These are phyloP conservation scores for Gymnoscelis rufifasciata DNA, from an alignment of 2,888 invertebrate species.

Conservation along the genomic window DNA sequence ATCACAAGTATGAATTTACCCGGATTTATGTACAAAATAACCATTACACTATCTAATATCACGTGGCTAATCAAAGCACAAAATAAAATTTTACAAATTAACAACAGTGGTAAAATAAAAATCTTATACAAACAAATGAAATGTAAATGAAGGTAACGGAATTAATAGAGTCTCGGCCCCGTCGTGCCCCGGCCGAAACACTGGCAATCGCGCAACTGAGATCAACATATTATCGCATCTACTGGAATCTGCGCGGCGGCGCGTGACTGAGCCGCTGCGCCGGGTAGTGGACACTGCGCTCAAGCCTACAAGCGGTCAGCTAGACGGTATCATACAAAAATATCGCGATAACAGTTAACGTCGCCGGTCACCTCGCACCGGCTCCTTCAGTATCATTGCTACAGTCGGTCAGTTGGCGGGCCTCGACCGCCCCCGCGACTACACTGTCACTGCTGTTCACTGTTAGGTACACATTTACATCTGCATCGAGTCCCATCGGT, in stretches of 20 bases:
- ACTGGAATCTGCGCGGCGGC: conserved; percentile 36
- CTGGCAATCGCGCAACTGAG: conserved; percentile 51
- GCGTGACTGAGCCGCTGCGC: neutral
- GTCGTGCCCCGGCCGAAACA: too few relatives aligned
- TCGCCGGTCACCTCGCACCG: neutral
- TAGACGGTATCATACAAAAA: conserved; percentile 28
- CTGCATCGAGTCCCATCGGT: too few relatives aligned
- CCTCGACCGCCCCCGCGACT: too few relatives aligned
- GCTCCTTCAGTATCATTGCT: neutral
- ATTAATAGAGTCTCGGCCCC: too few relatives aligned
- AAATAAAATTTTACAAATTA: conserved; percentile 68
- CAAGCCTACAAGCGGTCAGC: conserved; percentile 20
- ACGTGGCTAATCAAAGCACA: conserved; percentile 58
- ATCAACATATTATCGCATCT: conserved; percentile 38
- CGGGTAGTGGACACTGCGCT: neutral
- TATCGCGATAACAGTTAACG: conserved; percentile 15
- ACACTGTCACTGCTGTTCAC: too few relatives aligned
- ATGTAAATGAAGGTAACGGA: conserved; percentile 19
- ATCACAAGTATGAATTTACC: conserved; percentile 33
- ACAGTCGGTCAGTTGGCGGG: too few relatives aligned
- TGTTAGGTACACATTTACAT: too few relatives aligned
- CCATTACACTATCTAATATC: conserved; percentile 70
- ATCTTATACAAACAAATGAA: conserved; percentile 58
- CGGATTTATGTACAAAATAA: conserved; percentile 43
- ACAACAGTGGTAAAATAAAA: conserved; percentile 71